Percentiles rank a stretch among this genome's conserved stretches.
Evolutionary conservation across 2,113 vertebrate species (phyloP).

Genomic region (Vicugna pacos): DNA sequence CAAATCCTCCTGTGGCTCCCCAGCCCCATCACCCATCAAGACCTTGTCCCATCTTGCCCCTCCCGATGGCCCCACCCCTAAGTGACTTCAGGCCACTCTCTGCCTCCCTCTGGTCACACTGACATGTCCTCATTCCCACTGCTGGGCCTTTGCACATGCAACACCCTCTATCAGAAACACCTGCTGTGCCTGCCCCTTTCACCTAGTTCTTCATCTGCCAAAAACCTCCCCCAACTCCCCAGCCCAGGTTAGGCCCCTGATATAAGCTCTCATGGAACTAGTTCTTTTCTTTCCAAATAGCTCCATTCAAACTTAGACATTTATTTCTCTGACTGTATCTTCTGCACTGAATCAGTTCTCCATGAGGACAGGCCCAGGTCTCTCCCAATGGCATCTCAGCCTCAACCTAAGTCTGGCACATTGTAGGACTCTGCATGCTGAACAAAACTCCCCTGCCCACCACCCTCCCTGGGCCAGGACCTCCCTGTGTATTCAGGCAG

Average conservation of each 20-base stretch:
- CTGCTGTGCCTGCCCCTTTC: neutral
- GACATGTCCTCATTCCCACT: neutral
- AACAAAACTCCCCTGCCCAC: neutral
- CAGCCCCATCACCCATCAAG: neutral
- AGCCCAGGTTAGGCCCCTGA: neutral
- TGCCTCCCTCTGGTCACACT: neutral
- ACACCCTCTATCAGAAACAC: neutral
- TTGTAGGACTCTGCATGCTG: neutral
- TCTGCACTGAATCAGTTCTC: neutral
- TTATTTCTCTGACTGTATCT: neutral
- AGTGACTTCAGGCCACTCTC: neutral
- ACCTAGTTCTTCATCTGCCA: neutral
- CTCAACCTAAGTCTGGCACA: too few relatives aligned
- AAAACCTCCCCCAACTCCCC: neutral
- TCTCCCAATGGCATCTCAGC: neutral
- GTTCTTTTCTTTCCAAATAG: neutral
- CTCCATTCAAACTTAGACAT: neutral
- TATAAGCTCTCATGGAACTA: neutral
- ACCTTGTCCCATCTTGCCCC: neutral
- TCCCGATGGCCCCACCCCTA: fast-evolving
- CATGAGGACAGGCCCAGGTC: neutral
- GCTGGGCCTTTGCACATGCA: neutral
- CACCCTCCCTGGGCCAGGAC: neutral
- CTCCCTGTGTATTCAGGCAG: neutral
- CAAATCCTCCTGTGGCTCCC: neutral